Conservation (phyloP, 2,113 vertebrate species). For the Labeo rohita region DNA sequence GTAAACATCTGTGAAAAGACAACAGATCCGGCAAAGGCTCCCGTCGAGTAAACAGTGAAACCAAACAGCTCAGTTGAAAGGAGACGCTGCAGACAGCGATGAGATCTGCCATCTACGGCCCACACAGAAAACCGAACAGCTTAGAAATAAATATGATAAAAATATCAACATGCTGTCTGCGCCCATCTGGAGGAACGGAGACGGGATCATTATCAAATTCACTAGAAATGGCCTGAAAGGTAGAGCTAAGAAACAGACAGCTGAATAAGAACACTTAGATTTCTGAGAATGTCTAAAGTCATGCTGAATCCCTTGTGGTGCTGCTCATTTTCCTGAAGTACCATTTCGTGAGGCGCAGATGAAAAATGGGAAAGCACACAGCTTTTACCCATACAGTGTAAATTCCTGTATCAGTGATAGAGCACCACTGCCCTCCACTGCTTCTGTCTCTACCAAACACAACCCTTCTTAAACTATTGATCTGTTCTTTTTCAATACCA, state of each 20-base stretch:
- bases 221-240: background rate
- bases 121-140: conserved; percentile 9
- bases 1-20: conserved; percentile 64
- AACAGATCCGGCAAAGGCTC: conserved; percentile 15
- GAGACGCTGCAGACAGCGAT: conserved; percentile 7
- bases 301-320: conserved; percentile 1
- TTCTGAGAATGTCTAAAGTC: conserved; percentile 6
- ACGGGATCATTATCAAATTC: conserved; percentile 6
- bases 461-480: background rate
- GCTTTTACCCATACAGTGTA: background rate
- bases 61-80: conserved; percentile 20
- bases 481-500: background rate
- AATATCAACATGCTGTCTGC: conserved; percentile 11
- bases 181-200: conserved; percentile 6
- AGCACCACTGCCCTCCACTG: conserved; percentile 32
- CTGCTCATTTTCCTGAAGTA: background rate
- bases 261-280: background rate
- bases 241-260: background rate
- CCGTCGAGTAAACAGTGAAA: background rate
- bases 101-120: conserved; percentile 17
- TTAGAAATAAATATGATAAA: conserved; percentile 25
- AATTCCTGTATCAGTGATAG: background rate
- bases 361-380: background rate
- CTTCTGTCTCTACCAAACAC: background rate
- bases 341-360: background rate